A percentile compares a stretch with the other conserved stretches of the same genome.
phyloP scores from a whole-genome alignment of 2,888 invertebrate species.

The Microplitis deprimator region DNA sequence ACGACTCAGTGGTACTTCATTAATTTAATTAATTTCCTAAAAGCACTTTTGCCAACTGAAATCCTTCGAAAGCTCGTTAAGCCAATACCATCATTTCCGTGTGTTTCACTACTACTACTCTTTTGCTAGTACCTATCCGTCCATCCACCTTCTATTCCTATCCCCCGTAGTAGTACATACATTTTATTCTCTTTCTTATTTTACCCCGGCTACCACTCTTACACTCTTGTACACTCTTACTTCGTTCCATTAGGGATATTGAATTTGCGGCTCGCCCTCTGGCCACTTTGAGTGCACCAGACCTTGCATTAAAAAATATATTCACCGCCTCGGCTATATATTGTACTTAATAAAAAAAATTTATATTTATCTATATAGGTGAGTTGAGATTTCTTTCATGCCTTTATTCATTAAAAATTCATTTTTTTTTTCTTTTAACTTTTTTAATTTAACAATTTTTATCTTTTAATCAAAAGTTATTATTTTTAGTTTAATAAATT shows the following conservation, averaged over 20 bases:
- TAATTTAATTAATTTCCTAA: slow-evolving; percentile 60
- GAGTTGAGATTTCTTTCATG: not conserved
- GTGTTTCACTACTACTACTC: slow-evolving; percentile 10
- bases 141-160: slow-evolving; percentile 28
- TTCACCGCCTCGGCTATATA: slow-evolving; percentile 7
- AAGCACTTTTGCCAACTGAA: slow-evolving; percentile 44
- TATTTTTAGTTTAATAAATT: too few species aligned
- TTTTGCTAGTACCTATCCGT: not conserved
- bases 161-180: slow-evolving; percentile 8
- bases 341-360: slow-evolving; percentile 23
- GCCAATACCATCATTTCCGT: slow-evolving; percentile 42
- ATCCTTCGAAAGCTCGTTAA: slow-evolving; percentile 36
- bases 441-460: not conserved
- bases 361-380: not conserved
- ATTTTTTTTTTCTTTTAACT: not conserved
- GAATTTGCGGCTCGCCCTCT: slow-evolving; percentile 52
- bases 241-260: slow-evolving; percentile 63
- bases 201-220: slow-evolving; percentile 23
- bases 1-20: slow-evolving; percentile 54
- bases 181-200: not conserved
- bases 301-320: slow-evolving; percentile 26
- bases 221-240: slow-evolving; percentile 42
- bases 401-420: not conserved
- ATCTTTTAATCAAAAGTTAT: too few species aligned
- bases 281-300: slow-evolving; percentile 31